phyloP scores from a whole-genome alignment of 2,797 vertebrate genomes.

The Micromesistius poutassou region DNA sequence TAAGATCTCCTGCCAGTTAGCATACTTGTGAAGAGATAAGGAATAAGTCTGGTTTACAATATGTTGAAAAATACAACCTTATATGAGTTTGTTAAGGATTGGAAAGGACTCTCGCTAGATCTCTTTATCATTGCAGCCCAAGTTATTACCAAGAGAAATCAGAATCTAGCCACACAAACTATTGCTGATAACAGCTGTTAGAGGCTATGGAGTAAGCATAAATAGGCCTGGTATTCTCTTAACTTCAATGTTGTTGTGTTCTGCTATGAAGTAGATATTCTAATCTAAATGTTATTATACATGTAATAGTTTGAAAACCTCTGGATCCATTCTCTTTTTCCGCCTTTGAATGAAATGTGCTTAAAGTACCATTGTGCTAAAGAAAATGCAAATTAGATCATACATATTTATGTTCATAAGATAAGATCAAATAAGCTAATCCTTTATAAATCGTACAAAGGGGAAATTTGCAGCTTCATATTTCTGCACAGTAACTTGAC shows the following conservation, averaged over 20 bases:
- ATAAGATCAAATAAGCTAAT: too few species aligned
- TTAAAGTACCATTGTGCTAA: background rate
- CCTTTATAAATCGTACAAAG: too few species aligned
- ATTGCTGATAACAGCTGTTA: background rate
- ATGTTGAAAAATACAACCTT: background rate
- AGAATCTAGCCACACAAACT: background rate
- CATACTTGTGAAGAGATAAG: background rate
- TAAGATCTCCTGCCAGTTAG: background rate
- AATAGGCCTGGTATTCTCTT: background rate
- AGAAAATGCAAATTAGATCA: background rate
- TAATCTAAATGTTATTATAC: background rate
- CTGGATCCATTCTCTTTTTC: background rate
- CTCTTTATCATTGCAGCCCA: background rate
- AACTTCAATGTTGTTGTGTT: background rate
- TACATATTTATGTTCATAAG: too few species aligned
- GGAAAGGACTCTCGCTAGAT: background rate
- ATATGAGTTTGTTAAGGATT: background rate
- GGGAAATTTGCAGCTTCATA: background rate
- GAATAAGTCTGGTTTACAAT: background rate
- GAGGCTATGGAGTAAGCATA: background rate
- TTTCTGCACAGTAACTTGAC: background rate
- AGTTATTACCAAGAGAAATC: background rate
- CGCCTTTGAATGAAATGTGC: background rate
- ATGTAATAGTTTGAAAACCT: background rate
- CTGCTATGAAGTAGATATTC: background rate